Base-by-base conservation (phyloP, 2,797 vertebrate species). In the Lepus townsendii region DNA sequence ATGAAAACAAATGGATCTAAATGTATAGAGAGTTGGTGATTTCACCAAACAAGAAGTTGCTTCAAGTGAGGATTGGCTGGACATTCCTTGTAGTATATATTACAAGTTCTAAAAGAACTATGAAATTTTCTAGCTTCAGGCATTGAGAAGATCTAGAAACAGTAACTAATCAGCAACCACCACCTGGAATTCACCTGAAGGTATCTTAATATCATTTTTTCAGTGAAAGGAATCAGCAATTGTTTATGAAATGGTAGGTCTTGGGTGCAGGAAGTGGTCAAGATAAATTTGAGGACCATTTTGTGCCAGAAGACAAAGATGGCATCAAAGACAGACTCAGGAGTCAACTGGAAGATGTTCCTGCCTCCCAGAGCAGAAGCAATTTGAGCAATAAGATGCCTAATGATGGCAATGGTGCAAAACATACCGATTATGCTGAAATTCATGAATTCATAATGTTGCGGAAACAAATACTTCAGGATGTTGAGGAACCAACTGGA, bases 1-100 rank as follows among this genome's bases (percentile, higher is more conserved):
- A 71, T 91, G 38, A 82, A 85, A 84, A 88, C 35, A 88, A 95
- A 27, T 73, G 60, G 83, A 62, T 73, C 16, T 91, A 68, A 75
- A 68, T n/a, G 20, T 73, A 11, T 57, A 72, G 19, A 82, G 79
- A 94, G 38, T 54, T 63, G 20, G 50, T 79, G 38, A 66, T 47
- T 84, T 83, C 65, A 68, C 52, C 27, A 71, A 83, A n/a, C 27
- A n/a, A 24, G 52, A 95, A 68, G 50, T 77, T 95, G 68, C 82
- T 91, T 95, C 16, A 93, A 88, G 38, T 32, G 63, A 69, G 2
- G 88, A 32, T 50, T 77, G 75, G 32, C 24, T 85, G 52, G 24
- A 75, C 17, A 60, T 50, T 57, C 14, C 10, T 92, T 80, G 35
- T 71, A 66, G 27, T 50, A 52, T 71, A 30, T 24, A 83, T 12